These are phyloP conservation scores for Siphonodentalium dalli DNA, from an alignment of 2,888 invertebrate genomes.

Conservation along the genomic window DNA sequence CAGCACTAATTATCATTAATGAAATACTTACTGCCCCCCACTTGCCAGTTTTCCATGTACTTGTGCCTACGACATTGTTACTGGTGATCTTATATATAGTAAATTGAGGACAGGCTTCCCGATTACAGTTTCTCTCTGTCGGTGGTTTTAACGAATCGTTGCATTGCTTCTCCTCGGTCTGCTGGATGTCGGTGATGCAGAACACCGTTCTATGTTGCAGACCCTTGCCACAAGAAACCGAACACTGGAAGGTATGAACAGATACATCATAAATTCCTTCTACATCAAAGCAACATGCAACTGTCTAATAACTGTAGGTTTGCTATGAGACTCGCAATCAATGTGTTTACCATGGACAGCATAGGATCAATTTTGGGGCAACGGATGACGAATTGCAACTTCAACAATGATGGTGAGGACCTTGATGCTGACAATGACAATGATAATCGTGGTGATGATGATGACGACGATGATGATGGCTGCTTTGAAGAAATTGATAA, in stretches of 20 bases:
- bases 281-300: too few relatives aligned
- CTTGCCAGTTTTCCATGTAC: conserved; percentile 65
- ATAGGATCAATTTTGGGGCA: too few relatives aligned
- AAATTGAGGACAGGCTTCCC: conserved; percentile 35
- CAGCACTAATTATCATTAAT: background rate
- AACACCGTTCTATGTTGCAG: conserved; percentile 71
- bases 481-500: too few relatives aligned
- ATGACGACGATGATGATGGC: too few relatives aligned
- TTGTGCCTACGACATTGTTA: conserved; percentile 48
- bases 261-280: too few relatives aligned
- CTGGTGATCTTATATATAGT: conserved; percentile 34
- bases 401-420: too few relatives aligned
- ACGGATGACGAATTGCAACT: too few relatives aligned
- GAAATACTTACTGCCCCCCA: conserved; percentile 66
- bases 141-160: conserved; percentile 36
- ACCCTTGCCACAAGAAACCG: conserved; percentile 74
- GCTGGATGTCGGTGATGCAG: conserved; percentile 65
- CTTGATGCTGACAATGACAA: too few relatives aligned
- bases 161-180: conserved; percentile 48
- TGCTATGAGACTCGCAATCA: too few relatives aligned
- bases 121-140: conserved; percentile 29
- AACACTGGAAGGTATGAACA: conserved; percentile 69
- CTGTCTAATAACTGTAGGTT: too few relatives aligned
- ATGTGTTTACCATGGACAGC: too few relatives aligned
- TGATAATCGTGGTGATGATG: too few relatives aligned